Evolutionary conservation across 2,888 invertebrate genomes (phyloP), one percentile per base, ranked within the genome.

Genomic region (Tupiocoris notatus): DNA sequence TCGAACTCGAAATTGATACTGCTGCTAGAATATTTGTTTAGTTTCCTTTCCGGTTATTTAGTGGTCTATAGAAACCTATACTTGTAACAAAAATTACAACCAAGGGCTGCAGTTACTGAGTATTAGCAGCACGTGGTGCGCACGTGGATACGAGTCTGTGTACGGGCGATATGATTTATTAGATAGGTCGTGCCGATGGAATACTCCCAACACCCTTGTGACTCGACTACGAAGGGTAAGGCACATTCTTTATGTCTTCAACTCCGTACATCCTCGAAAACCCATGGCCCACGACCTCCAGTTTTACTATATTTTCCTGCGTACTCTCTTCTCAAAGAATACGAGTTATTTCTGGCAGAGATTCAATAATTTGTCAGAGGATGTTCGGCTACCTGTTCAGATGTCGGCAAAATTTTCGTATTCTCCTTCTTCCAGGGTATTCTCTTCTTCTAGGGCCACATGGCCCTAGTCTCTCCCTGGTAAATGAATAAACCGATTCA

Each of bases 91-190:
- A n/a, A n/a, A n/a, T n/a, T n/a, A n/a, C n/a, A n/a, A n/a, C n/a
- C n/a, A n/a, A n/a, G n/a, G n/a, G n/a, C n/a, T n/a, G n/a, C n/a
- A n/a, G n/a, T 39, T 39, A 12, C 39, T 39, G 39, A 7, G 73
- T 73, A 73, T 73, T 73, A 73, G 73, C 62, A 39, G 73, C 73
- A 73, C 73, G 73, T 73, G 73, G 73, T 61, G 73, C 54, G 25
- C 62, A 59, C 70, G 70, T 70, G 70, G 70, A 70, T 67, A 67
- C 58, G 57, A 70, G 59, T 17, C 70, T 70, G 39, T 59, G 73
- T 73, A 62, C 54, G 73, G 63, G 20, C 62, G 73, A 39, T 63
- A 63, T 73, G 73, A 73, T 73, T 73, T 73, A 73, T 73, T 73
- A 63, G 62, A 21, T 12, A 59, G 59, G 25, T 57, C 62, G 57